Evolutionary conservation across 1,140 invertebrate genomes (phyloP).

Genomic region (Gonatopus flavifemur): DNA sequence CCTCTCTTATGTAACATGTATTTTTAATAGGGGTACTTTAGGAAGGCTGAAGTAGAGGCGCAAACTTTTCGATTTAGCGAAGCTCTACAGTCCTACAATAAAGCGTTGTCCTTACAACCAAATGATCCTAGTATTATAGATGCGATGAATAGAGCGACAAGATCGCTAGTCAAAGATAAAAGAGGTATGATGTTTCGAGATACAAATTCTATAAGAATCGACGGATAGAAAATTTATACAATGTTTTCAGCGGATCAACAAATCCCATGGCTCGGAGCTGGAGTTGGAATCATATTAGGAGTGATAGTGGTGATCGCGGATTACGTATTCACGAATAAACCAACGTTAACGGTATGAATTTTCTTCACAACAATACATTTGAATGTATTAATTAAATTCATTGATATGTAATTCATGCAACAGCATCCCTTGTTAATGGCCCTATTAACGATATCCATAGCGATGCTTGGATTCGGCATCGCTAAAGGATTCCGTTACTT

Average conservation of each 20-base stretch:
- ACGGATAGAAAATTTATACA: too few species aligned
- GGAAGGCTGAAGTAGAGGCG: conserved; percentile 77
- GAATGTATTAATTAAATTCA: background rate
- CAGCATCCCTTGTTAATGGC: conserved; percentile 66
- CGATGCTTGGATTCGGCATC: conserved; percentile 62
- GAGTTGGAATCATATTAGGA: conserved; percentile 72
- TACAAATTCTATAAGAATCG: too few species aligned
- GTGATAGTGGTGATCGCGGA: conserved; percentile 72
- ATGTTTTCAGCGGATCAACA: conserved; percentile 71
- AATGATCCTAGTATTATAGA: conserved; percentile 68
- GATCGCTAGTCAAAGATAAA: conserved; percentile 62
- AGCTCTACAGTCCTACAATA: conserved; percentile 72
- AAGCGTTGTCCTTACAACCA: conserved; percentile 69
- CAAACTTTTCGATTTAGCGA: conserved; percentile 69
- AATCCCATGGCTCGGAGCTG: conserved; percentile 75
- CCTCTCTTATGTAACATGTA: background rate
- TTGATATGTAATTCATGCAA: background rate
- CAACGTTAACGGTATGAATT: conserved; percentile 65
- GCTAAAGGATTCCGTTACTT: conserved; percentile 62
- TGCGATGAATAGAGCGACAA: conserved; percentile 66
- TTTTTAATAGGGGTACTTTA: conserved; percentile 72
- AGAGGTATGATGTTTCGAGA: conserved; percentile 46
- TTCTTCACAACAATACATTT: background rate
- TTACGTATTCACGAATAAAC: conserved; percentile 67
- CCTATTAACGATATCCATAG: conserved; percentile 61